These are phyloP conservation scores for Leuctra nigra DNA, from an alignment of 2,888 invertebrate species.

Conservation along the genomic window DNA sequence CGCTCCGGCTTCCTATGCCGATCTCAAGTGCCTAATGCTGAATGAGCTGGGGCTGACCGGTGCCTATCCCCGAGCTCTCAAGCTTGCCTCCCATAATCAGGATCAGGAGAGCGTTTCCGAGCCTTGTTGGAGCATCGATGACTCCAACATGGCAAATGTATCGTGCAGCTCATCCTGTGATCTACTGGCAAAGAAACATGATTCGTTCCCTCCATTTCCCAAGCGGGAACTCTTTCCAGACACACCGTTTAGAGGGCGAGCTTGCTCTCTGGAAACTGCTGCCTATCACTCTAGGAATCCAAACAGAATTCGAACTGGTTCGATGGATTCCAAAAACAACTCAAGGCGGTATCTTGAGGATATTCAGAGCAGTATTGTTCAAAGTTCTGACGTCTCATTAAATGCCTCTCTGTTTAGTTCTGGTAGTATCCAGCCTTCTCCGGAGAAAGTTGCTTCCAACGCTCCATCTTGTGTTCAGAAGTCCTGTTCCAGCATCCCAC, in stretches of 20 bases:
- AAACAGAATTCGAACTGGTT: constrained; percentile 32
- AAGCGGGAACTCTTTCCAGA: constrained; percentile 21
- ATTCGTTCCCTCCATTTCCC: constrained; percentile 18
- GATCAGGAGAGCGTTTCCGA: not conserved
- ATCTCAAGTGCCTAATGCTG: constrained; percentile 35
- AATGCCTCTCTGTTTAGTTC: not conserved
- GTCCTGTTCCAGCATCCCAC: no score
- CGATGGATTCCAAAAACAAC: constrained; percentile 32
- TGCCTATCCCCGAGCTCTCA: not conserved
- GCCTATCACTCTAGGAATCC: constrained; percentile 27
- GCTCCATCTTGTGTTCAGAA: no score
- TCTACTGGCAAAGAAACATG: constrained; percentile 14
- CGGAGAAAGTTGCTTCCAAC: no score
- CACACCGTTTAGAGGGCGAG: constrained; percentile 32
- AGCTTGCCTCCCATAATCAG: not conserved
- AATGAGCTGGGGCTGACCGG: constrained; percentile 25
- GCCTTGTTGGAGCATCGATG: not conserved
- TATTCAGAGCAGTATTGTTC: not conserved
- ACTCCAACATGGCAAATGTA: not conserved
- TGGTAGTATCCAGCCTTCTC: no score
- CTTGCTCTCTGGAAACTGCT: constrained; percentile 34
- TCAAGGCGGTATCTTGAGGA: not conserved
- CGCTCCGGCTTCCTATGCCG: constrained; percentile 53
- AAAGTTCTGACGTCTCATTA: not conserved
- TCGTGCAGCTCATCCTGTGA: constrained; percentile 25